These are phyloP conservation scores for Calliscelio sp. DNA, from an alignment of 2,888 invertebrate genomes.

Conservation along the genomic window DNA sequence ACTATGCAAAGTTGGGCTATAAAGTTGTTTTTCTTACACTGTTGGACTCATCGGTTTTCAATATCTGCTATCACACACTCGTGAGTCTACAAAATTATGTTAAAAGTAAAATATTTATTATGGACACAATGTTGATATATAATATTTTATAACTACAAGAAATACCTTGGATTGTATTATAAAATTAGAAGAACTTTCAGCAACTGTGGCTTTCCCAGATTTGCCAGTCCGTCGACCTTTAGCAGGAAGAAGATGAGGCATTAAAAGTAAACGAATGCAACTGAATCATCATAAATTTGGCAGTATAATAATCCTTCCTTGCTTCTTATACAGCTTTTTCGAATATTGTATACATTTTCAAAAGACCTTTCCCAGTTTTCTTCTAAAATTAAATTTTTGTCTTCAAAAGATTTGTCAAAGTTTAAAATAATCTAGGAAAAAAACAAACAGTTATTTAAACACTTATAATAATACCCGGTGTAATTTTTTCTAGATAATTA, in stretches of 20 bases:
- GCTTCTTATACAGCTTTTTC: not conserved
- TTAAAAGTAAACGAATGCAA: not conserved
- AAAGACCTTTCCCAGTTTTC: no score
- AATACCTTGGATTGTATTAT: slow-evolving; percentile 13
- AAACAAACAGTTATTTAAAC: no score
- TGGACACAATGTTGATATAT: no score
- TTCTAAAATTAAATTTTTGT: no score
- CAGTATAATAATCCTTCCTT: not conserved
- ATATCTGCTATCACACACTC: not conserved
- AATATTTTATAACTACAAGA: not conserved
- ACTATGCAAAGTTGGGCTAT: slow-evolving; percentile 11
- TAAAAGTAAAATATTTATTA: not conserved
- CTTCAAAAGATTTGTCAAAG: no score
- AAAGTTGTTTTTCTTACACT: not conserved
- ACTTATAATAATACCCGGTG: no score
- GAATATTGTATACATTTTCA: not conserved
- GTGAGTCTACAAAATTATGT: not conserved
- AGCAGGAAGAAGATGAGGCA: no score
- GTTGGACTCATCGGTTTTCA: not conserved
- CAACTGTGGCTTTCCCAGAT: not conserved
- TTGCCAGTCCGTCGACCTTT: not conserved
- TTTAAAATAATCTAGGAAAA: no score
- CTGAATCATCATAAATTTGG: slow-evolving; percentile 7
- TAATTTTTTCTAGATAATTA: no score
- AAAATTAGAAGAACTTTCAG: not conserved